Percentiles rank a stretch among this genome's conserved stretches.
Evolutionary conservation across 2,113 vertebrate species (phyloP).

Genomic region (Symphodus melops): DNA sequence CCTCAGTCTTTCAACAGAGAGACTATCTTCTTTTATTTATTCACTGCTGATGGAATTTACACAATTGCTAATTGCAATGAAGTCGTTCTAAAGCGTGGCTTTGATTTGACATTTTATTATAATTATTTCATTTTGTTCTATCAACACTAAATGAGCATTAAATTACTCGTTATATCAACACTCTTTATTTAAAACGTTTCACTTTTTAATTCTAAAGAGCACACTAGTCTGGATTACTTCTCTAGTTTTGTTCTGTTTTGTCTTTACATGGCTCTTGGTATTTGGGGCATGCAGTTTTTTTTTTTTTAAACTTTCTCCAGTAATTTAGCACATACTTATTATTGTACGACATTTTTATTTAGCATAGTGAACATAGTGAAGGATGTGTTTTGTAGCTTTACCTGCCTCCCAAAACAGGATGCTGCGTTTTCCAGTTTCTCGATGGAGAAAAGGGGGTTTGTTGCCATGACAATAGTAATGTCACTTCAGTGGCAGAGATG

Average conservation of each 20-base stretch:
- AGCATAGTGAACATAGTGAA: not conserved
- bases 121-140: conserved; percentile 6
- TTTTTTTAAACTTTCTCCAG: too few species aligned
- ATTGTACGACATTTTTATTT: too few species aligned
- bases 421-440: conserved; percentile 41
- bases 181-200: not conserved
- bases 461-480: conserved; percentile 85
- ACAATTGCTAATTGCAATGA: not conserved
- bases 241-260: too few species aligned
- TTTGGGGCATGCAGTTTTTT: too few species aligned
- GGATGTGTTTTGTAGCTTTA: not conserved
- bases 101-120: conserved; percentile 6
- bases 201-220: too few species aligned
- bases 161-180: not conserved
- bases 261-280: too few species aligned
- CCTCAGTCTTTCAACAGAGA: conserved; percentile 8
- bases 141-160: not conserved
- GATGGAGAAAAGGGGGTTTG: conserved; percentile 65
- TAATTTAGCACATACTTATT: too few species aligned
- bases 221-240: too few species aligned
- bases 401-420: conserved; percentile 53
- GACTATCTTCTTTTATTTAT: conserved; percentile 20
- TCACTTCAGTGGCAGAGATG: conserved; percentile 74
- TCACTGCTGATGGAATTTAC: conserved; percentile 5
- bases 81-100: not conserved